Conservation (phyloP, 2,797 vertebrate genomes). For the Coendou prehensilis region DNA sequence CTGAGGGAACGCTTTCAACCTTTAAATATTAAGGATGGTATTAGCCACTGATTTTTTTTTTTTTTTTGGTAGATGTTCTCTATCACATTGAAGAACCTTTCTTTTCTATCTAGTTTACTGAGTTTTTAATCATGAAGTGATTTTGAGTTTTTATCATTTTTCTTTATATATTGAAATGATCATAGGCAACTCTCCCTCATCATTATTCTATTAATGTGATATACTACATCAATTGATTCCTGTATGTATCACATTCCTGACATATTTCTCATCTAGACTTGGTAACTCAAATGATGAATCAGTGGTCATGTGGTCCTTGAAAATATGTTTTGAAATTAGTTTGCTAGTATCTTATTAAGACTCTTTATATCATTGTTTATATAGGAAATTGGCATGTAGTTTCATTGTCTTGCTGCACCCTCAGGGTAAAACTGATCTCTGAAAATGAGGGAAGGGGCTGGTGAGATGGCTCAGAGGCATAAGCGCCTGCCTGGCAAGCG, state of each 20-base stretch:
- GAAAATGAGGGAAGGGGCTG: background rate
- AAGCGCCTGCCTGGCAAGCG: too few species aligned
- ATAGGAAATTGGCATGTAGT: background rate
- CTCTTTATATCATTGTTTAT: background rate
- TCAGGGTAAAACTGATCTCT: background rate
- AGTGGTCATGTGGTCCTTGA: background rate
- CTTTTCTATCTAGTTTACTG: background rate
- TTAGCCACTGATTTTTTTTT: background rate
- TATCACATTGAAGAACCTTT: background rate
- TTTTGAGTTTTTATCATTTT: background rate
- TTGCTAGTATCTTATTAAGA: background rate
- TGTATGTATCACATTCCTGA: background rate
- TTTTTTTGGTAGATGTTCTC: background rate
- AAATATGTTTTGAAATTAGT: background rate
- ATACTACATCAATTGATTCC: background rate
- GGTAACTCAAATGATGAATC: background rate
- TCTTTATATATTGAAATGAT: background rate
- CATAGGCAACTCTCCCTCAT: background rate
- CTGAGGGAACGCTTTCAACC: background rate
- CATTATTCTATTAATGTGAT: background rate
- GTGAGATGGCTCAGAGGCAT: too few species aligned
- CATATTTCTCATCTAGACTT: background rate
- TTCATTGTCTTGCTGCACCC: background rate
- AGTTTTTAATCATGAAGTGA: background rate
- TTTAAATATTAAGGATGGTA: background rate